Evolutionary conservation across 2,113 vertebrate genomes (phyloP).

Genomic region (Festucalex cinctus): DNA sequence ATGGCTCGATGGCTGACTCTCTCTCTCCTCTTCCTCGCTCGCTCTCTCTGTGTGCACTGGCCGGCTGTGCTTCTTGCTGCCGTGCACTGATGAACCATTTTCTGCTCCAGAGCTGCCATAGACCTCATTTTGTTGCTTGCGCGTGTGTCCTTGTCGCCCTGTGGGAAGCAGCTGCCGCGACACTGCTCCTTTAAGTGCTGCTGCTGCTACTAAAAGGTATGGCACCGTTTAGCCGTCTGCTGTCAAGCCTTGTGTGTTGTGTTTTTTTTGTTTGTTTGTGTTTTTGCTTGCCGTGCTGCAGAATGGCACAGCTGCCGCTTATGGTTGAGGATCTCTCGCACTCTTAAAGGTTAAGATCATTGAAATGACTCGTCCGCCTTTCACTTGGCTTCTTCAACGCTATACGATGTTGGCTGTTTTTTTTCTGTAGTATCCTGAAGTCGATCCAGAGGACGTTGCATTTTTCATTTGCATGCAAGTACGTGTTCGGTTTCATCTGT

Average conservation of each 20-base stretch:
- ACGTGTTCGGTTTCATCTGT: constrained; percentile 26
- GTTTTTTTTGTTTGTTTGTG: constrained; percentile 19
- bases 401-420: constrained; percentile 26
- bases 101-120: constrained; percentile 62
- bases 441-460: constrained; percentile 52
- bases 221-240: constrained; percentile 48
- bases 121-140: constrained; percentile 51
- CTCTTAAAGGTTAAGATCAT: constrained; percentile 24
- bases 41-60: constrained; percentile 54
- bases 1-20: constrained; percentile 65
- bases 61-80: constrained; percentile 72
- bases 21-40: constrained; percentile 32
- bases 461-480: constrained; percentile 56
- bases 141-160: constrained; percentile 57
- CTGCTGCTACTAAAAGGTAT: constrained; percentile 68
- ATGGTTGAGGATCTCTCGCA: constrained; percentile 39
- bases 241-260: constrained; percentile 47
- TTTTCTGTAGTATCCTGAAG: constrained; percentile 29
- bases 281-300: constrained; percentile 60
- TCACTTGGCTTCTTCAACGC: not conserved
- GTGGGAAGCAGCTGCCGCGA: constrained; percentile 65
- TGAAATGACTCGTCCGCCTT: constrained; percentile 27
- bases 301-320: constrained; percentile 43
- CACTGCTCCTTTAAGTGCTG: constrained; percentile 34
- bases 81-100: constrained; percentile 73